Base-by-base conservation (phyloP, 1,140 invertebrate species). In the Drosophila pruinosa region DNA sequence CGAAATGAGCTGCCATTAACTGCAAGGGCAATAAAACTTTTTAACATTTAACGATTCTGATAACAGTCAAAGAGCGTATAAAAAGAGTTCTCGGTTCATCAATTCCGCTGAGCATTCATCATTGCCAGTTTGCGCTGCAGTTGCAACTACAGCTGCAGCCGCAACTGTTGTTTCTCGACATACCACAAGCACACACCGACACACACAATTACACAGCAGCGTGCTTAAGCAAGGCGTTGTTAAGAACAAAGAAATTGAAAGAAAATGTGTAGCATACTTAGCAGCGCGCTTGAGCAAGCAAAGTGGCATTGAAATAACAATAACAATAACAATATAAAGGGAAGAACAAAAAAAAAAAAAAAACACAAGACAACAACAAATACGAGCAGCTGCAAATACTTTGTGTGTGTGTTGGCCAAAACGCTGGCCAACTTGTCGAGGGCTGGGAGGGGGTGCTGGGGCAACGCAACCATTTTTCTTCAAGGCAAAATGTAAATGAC, bases 401-500 rank as follows among this genome's bases (percentile, higher is more conserved):
- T 58, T 34, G 39, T 43, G 41, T 34, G 26, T 26, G 41, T 34
- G 26, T 26, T 41, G 38, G 36, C 53, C 36, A 70, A 74, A 63
- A 58, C 38, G 59, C 59, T 64, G n/a, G 56, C 39, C 57, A 61
- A 72, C 54, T 41, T 41, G 28, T 24, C 0, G 41, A 2, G 15
- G 24, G 22, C 8, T 10, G 12, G n/a, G 6, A 5, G 10, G 5
- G 12, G 34, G 7, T 12, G 28, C 19, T 24, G 59, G 59, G 54
- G 31, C 63, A 39, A 54, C 24, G 26, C 24, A 78, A 53, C 10
- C 41, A 22, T 77, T 81, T 73, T 77, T 41, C 56, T 63, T 62
- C 64, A 86, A 78, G 77, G 81, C 74, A 65, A 64, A 88, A 88
- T 88, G 82, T 88, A 86, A 82, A 86, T 88, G 82, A 86, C 71